phyloP scores from a whole-genome alignment of 1,140 invertebrate genomes.

The Dermatophagoides farinae region DNA sequence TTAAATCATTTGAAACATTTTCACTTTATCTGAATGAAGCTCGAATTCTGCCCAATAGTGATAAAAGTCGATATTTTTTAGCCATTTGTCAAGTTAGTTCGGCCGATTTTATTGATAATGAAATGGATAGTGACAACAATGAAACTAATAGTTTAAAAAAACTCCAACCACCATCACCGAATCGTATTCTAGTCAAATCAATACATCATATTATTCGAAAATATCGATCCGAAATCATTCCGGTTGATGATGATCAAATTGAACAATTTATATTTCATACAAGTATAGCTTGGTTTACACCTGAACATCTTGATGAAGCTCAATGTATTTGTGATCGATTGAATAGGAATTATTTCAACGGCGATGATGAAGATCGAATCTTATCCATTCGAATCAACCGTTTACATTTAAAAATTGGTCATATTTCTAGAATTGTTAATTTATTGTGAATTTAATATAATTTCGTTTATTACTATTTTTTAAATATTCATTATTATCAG shows the following conservation, averaged over 20 bases:
- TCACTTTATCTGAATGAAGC: not conserved
- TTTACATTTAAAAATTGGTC: not conserved
- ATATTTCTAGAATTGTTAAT: not conserved
- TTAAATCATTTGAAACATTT: not conserved
- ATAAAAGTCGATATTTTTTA: slow-evolving; percentile 1
- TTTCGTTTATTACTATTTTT: not conserved
- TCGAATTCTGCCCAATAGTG: not conserved
- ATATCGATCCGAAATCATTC: not conserved
- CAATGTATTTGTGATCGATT: not conserved
- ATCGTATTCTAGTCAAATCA: not conserved
- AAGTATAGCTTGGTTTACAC: slow-evolving; percentile 4
- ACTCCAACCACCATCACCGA: not conserved
- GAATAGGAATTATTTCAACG: not conserved
- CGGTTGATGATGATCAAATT: not conserved
- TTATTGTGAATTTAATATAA: not conserved
- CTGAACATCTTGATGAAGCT: not conserved
- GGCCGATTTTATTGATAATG: not conserved
- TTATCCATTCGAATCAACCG: not conserved
- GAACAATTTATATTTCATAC: not conserved
- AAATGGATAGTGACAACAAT: not conserved
- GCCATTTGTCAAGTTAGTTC: not conserved
- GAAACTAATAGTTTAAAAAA: not conserved
- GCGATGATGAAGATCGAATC: not conserved
- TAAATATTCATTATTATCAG: not conserved
- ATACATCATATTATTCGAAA: not conserved